These are phyloP conservation scores for Stratiomys singularior DNA, from an alignment of 2,888 invertebrate species.

Conservation along the genomic window DNA sequence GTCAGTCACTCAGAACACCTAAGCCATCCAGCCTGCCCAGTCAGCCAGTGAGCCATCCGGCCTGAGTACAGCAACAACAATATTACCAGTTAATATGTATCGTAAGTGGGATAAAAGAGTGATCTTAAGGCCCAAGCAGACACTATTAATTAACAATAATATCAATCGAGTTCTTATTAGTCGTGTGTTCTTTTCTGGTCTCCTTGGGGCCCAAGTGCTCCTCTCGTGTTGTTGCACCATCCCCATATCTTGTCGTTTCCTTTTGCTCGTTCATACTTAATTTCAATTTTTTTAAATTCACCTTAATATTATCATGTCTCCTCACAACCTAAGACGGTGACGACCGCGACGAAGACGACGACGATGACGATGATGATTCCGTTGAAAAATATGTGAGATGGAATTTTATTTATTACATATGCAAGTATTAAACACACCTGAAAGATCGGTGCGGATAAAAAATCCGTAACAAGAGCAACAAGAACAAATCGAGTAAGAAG, in stretches of 20 bases:
- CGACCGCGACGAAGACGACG: neutral
- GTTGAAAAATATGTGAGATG: constrained; percentile 39
- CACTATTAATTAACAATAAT: constrained; percentile 29
- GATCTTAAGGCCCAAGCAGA: constrained; percentile 15
- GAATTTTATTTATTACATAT: constrained; percentile 38
- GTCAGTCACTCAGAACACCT: neutral
- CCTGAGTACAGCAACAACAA: neutral
- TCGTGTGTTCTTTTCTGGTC: constrained; percentile 14
- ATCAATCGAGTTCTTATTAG: constrained; percentile 26
- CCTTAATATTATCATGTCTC: constrained; percentile 18
- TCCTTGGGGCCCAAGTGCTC: neutral
- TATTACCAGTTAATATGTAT: constrained; percentile 1
- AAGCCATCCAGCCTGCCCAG: no score
- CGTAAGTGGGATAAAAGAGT: constrained; percentile 24
- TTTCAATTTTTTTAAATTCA: constrained; percentile 23
- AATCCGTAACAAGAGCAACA: neutral
- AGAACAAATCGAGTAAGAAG: neutral
- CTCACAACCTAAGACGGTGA: constrained; percentile 6
- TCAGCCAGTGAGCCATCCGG: neutral
- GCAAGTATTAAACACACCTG: constrained; percentile 39
- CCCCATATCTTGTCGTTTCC: neutral
- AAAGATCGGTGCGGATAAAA: constrained; percentile 32
- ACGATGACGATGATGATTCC: constrained; percentile 36
- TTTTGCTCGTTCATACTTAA: neutral
- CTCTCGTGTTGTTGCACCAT: neutral